Percentiles rank a stretch among this genome's conserved stretches.
Conservation (phyloP, 2,797 vertebrate species). For the Emys orbicularis region DNA sequence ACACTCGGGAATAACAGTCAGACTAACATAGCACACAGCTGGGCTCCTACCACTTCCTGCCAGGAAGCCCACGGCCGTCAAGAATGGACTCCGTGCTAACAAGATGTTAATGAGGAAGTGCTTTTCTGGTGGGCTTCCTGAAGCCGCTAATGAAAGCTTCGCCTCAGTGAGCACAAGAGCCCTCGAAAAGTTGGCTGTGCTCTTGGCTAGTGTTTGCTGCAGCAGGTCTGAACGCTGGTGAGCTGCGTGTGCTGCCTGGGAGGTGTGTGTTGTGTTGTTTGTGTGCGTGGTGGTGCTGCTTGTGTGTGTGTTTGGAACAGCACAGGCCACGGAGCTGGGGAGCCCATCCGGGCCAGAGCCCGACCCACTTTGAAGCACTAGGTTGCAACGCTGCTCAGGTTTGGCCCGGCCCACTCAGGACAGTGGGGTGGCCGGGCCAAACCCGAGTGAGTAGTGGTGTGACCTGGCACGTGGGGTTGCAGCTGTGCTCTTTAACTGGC, state of each 20-base stretch:
- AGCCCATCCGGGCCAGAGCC: neutral
- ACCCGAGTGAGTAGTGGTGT: neutral
- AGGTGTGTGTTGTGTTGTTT: too few relatives aligned
- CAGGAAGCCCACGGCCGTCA: conserved; percentile 31
- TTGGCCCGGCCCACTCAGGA: too few relatives aligned
- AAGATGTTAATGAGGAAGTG: neutral
- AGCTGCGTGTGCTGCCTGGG: neutral
- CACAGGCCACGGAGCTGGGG: neutral
- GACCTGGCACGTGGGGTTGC: neutral
- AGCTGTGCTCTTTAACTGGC: neutral
- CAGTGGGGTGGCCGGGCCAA: too few relatives aligned
- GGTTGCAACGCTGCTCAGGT: neutral
- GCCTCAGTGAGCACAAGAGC: conserved; percentile 42
- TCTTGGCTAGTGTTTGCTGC: fast-evolving
- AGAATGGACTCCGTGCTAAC: neutral
- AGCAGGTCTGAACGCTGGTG: neutral
- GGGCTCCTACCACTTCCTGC: conserved; percentile 29
- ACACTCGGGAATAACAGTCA: neutral
- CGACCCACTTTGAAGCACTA: neutral
- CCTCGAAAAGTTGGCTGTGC: neutral
- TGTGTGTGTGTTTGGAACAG: neutral
- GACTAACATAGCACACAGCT: neutral
- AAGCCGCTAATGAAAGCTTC: neutral
- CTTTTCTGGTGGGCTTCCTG: neutral
- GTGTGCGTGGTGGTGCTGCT: too few relatives aligned